phyloP scores from a whole-genome alignment of 2,888 invertebrate genomes.

The Rhogogaster chlorosoma region DNA sequence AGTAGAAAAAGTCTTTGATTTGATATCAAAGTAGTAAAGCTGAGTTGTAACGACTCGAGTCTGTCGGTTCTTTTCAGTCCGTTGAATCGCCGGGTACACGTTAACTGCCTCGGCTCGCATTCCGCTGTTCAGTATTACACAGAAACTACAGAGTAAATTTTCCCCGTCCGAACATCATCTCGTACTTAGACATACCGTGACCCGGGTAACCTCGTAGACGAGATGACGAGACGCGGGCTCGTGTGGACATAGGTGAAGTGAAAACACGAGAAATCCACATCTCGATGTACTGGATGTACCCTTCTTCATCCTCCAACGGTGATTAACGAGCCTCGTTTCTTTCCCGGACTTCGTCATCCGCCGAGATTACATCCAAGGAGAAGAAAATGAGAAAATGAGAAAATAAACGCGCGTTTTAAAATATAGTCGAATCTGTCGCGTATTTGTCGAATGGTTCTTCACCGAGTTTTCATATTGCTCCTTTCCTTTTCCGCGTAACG shows the following conservation, averaged over 20 bases:
- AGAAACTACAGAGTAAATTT: not conserved
- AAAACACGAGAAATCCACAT: constrained; percentile 32
- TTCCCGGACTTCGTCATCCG: not conserved
- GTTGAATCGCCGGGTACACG: not conserved
- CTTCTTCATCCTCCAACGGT: not conserved
- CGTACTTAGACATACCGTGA: not conserved
- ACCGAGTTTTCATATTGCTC: too few relatives aligned
- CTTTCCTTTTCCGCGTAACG: not conserved
- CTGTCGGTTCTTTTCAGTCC: not conserved
- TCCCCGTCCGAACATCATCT: not conserved
- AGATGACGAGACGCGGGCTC: not conserved
- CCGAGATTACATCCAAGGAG: not conserved
- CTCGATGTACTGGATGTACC: not conserved
- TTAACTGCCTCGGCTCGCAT: constrained; percentile 26
- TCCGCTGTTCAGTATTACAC: constrained; percentile 2
- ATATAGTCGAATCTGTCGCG: not conserved
- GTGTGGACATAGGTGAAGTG: constrained; percentile 21
- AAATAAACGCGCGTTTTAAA: not conserved
- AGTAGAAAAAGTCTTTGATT: constrained; percentile 21
- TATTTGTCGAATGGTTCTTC: too few relatives aligned
- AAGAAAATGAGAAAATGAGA: not conserved
- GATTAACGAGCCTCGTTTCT: not conserved
- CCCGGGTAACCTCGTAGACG: not conserved
- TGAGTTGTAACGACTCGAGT: constrained; percentile 13
- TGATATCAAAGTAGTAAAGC: constrained; percentile 41